Evolutionary conservation across 1,140 invertebrate genomes (phyloP).

Genomic region (Pseudoatta argentina): DNA sequence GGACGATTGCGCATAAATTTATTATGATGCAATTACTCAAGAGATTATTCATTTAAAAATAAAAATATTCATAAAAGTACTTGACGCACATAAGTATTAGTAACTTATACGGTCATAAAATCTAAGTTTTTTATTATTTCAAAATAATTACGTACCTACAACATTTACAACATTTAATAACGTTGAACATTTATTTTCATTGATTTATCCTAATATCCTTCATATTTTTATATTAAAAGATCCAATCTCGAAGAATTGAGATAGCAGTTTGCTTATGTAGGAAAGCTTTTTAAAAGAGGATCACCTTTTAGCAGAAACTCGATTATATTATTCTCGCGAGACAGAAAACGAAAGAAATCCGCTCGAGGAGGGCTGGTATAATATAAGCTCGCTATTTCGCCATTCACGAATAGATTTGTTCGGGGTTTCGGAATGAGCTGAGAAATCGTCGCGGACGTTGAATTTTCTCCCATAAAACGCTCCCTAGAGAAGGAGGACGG

Average conservation of each 20-base stretch:
- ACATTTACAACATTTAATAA: conserved; percentile 4
- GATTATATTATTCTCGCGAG: conserved; percentile 47
- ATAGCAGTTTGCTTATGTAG: conserved; percentile 27
- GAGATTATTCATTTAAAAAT: conserved; percentile 13
- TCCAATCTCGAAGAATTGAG: conserved; percentile 10
- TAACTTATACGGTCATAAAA: neutral
- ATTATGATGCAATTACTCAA: conserved; percentile 14
- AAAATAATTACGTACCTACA: conserved; percentile 2
- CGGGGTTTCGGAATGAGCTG: conserved; percentile 72
- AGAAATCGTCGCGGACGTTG: conserved; percentile 72
- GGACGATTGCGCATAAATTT: neutral
- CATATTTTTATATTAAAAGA: conserved; percentile 17
- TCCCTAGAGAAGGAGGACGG: conserved; percentile 62
- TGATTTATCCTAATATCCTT: neutral
- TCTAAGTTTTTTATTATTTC: neutral
- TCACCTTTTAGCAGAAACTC: conserved; percentile 44
- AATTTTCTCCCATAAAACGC: conserved; percentile 75
- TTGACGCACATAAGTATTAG: neutral
- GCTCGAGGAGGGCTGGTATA: conserved; percentile 28
- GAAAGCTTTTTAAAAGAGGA: conserved; percentile 23
- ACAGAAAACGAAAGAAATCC: conserved; percentile 46
- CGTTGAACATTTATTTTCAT: neutral
- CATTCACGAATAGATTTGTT: conserved; percentile 75
- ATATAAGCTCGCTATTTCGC: conserved; percentile 61
- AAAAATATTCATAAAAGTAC: neutral